Evolutionary conservation across 2,797 vertebrate genomes (phyloP).

Genomic region (Halcyon chelicuti): DNA sequence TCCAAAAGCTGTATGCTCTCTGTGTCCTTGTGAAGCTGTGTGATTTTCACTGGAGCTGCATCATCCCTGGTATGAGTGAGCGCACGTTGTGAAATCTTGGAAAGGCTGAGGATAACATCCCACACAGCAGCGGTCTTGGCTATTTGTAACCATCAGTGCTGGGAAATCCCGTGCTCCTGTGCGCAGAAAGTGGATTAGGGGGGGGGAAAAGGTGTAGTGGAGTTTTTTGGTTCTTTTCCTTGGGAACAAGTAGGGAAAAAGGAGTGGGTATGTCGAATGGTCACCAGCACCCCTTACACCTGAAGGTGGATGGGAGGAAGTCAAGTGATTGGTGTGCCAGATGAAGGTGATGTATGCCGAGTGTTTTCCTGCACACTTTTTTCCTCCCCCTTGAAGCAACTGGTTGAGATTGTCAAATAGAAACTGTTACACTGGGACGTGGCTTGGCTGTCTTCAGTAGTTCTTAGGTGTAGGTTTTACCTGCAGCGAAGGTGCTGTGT

Average conservation of each 20-base stretch:
- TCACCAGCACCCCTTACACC: background rate
- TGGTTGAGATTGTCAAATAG: constrained; percentile 40
- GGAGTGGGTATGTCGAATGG: background rate
- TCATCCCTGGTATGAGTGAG: background rate
- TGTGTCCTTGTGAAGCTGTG: background rate
- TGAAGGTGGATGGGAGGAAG: background rate
- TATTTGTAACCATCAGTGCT: background rate
- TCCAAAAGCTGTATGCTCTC: background rate
- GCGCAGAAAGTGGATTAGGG: background rate
- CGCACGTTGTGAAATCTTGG: background rate
- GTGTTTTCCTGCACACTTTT: accelerated
- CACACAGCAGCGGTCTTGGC: accelerated
- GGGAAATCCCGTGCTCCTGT: background rate
- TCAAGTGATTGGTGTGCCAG: background rate
- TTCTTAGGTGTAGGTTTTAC: constrained; percentile 2
- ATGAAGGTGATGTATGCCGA: background rate
- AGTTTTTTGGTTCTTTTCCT: background rate
- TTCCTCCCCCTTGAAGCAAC: background rate
- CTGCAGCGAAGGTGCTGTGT: background rate
- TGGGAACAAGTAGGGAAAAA: background rate
- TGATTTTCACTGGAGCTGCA: background rate
- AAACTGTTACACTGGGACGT: background rate
- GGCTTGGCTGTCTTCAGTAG: constrained; percentile 37
- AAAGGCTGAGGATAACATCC: background rate
- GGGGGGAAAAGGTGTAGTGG: accelerated